phyloP scores from a whole-genome alignment of 2,113 vertebrate species.

The Pimephales promelas region DNA sequence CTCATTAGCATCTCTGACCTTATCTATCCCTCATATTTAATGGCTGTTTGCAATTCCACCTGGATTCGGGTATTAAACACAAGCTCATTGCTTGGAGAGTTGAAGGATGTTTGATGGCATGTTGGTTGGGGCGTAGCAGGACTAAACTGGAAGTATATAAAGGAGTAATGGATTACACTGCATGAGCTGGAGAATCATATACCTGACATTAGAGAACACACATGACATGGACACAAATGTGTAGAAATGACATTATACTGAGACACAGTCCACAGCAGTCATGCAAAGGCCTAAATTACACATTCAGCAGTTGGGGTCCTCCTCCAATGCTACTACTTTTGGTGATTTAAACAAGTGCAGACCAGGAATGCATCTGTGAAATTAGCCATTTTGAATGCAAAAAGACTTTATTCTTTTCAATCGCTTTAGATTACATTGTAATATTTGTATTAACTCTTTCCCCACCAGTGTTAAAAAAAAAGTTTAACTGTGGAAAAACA shows the following conservation, averaged over 20 bases:
- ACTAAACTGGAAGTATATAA: conserved; percentile 57
- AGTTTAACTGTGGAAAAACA: too few relatives aligned
- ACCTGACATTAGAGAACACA: background rate
- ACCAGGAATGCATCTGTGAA: background rate
- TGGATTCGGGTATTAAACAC: conserved; percentile 15
- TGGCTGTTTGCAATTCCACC: background rate
- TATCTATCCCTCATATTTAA: background rate
- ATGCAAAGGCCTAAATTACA: background rate
- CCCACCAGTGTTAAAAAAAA: too few relatives aligned
- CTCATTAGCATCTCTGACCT: conserved; percentile 27
- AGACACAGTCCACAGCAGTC: background rate
- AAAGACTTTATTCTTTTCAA: too few relatives aligned
- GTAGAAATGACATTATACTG: background rate
- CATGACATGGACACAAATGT: background rate
- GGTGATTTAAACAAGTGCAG: background rate
- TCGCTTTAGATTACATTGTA: too few relatives aligned
- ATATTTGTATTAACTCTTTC: too few relatives aligned
- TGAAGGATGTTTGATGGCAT: background rate
- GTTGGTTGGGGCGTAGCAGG: conserved; percentile 28
- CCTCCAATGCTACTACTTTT: background rate
- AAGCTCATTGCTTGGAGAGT: conserved; percentile 7
- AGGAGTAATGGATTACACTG: conserved; percentile 64
- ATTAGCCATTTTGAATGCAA: too few relatives aligned
- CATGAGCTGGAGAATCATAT: conserved; percentile 53
- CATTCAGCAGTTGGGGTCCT: background rate